These are phyloP conservation scores for Vidua chalybeata DNA, from an alignment of 2,113 vertebrate genomes.

Conservation along the genomic window DNA sequence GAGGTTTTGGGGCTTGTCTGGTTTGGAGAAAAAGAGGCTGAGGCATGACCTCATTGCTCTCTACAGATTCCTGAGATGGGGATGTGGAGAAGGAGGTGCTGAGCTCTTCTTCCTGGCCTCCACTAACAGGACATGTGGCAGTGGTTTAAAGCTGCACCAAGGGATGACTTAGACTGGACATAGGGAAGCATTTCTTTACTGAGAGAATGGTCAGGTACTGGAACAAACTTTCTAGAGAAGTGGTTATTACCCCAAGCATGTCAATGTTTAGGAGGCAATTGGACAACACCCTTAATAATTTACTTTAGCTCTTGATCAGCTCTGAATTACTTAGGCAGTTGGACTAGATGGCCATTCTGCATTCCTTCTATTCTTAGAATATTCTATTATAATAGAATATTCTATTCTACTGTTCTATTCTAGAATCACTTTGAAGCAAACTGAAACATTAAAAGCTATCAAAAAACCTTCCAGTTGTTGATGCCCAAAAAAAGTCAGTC, in stretches of 20 bases:
- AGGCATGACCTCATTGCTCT: rapidly evolving
- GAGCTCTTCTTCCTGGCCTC: not conserved
- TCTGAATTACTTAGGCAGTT: not conserved
- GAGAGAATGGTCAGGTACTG: not conserved
- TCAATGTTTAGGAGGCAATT: not conserved
- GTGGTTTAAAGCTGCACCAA: not conserved
- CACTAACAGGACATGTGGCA: rapidly evolving
- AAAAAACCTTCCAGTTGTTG: not conserved
- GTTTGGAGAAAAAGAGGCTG: not conserved
- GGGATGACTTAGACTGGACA: not conserved
- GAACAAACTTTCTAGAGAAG: not conserved
- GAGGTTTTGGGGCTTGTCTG: not conserved
- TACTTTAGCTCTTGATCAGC: not conserved
- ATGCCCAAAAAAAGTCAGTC: not conserved
- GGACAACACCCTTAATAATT: not conserved
- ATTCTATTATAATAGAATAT: not conserved
- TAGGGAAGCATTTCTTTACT: not conserved
- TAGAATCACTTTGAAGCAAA: not conserved
- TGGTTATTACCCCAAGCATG: not conserved
- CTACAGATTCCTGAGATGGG: not conserved
- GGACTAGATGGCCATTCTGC: not conserved
- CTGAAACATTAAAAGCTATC: not conserved
- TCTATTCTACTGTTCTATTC: not conserved
- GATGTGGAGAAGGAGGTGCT: not conserved
- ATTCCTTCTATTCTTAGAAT: not conserved